Percentiles rank a stretch among this genome's conserved stretches.
Evolutionary conservation across 2,113 vertebrate species (phyloP).

Genomic region (Callorhinus ursinus): DNA sequence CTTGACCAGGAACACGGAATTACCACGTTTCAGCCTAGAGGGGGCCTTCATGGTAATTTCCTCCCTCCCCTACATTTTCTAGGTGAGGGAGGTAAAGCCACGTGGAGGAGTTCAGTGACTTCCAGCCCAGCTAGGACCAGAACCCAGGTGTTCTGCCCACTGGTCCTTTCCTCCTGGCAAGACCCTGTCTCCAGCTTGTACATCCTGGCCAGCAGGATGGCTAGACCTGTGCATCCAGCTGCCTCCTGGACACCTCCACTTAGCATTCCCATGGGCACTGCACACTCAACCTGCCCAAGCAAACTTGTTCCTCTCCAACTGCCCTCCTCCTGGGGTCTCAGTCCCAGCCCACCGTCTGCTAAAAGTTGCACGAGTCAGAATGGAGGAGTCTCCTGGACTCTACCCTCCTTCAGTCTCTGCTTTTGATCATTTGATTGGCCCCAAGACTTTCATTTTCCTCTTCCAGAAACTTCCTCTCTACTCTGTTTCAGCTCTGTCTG

Average conservation of each 20-base stretch:
- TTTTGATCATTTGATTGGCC: background rate
- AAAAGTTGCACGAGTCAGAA: background rate
- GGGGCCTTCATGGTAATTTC: background rate
- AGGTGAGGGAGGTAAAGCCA: background rate
- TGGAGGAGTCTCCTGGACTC: background rate
- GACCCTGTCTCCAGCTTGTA: background rate
- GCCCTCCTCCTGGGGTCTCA: background rate
- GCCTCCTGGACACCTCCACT: background rate
- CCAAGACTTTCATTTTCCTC: background rate
- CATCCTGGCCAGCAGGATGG: background rate
- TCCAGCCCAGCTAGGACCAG: background rate
- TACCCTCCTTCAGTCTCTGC: background rate
- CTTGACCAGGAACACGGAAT: background rate
- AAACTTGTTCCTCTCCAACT: background rate
- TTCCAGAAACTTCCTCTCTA: background rate
- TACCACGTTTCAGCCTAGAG: background rate
- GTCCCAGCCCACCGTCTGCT: fast-evolving
- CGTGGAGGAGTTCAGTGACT: background rate
- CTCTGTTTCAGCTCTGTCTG: background rate
- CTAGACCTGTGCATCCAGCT: background rate
- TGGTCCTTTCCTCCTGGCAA: background rate
- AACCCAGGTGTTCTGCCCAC: background rate
- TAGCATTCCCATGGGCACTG: background rate
- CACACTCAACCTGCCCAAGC: background rate
- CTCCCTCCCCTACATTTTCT: background rate